These are phyloP conservation scores for Scolanthus callimorphus DNA, from an alignment of 92 coral and sea anemone species.

Conservation along the genomic window DNA sequence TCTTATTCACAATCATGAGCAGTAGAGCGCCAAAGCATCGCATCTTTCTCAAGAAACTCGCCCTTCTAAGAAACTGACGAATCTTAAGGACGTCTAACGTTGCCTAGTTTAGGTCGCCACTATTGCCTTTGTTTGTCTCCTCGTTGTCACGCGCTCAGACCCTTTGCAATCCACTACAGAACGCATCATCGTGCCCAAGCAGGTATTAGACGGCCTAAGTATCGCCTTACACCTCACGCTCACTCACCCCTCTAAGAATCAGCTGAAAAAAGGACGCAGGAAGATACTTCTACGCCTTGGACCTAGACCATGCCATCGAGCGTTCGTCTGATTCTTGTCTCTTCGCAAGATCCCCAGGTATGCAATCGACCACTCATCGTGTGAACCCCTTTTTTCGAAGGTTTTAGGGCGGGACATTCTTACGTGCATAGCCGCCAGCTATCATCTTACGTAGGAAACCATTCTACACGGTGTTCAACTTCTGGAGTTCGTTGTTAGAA, in stretches of 20 bases:
- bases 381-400: too few relatives aligned
- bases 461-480: too few relatives aligned
- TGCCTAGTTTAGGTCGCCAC: too few relatives aligned
- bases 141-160: slow-evolving; percentile 14
- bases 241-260: slow-evolving; percentile 20
- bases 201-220: slow-evolving; percentile 32
- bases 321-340: too few relatives aligned
- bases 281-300: slow-evolving; percentile 12
- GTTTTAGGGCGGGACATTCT: too few relatives aligned
- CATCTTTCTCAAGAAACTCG: slow-evolving; percentile 31
- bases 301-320: slow-evolving; percentile 21
- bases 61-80: slow-evolving; percentile 33
- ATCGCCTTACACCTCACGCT: slow-evolving; percentile 37
- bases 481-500: too few relatives aligned
- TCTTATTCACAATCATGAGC: too few relatives aligned
- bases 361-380: too few relatives aligned
- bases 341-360: too few relatives aligned
- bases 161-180: slow-evolving; percentile 27
- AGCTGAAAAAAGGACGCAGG: slow-evolving; percentile 20
- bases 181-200: slow-evolving; percentile 28
- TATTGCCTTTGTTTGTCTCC: slow-evolving; percentile 32
- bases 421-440: too few relatives aligned
- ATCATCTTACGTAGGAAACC: too few relatives aligned
- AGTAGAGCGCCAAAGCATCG: slow-evolving; percentile 1
- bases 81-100: slow-evolving; percentile 21